Base-by-base conservation (phyloP, 2,113 vertebrate species). In the Scomber japonicus region DNA sequence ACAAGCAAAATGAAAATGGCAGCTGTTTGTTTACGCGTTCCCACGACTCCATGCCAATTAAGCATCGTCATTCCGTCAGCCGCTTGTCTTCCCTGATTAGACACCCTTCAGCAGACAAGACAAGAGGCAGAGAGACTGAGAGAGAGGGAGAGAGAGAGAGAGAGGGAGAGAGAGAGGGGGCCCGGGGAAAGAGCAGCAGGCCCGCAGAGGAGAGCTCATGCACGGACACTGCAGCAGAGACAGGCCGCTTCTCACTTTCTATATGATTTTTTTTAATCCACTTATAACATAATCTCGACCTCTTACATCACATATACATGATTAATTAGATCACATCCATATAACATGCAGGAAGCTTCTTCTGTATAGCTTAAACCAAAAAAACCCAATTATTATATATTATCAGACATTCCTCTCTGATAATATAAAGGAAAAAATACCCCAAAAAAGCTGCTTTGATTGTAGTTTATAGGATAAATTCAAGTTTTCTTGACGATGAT, bases 1-100 rank as follows among this genome's bases (percentile, higher is more conserved):
- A 91, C 79, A 76, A 91, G 90, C 88, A 84, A 93, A 91, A 92
- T 90, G 88, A 91, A 93, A 89, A 91, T 90, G 92, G 92, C 93
- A 94, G 94, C 94, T 95, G 94, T 95, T 95, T 96, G 94, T 96
- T 95, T 96, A 95, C 90, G 91, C 88, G 93, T 95, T 96, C 94
- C 94, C 95, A 95, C 94, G 93, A 95, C 92, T 94, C 90, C 65
- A 77, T 93, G 93, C 93, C 95, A 95, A 94, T 94, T 94, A 93
- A 82, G 88, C 90, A 68, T 91, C 90, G 91, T 93, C 90, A 88
- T 84, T 91, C 91, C 82, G 84, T 94, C 92, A 91, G 91, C 91
- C 91, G 91, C 93, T 93, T 94, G 94, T 95, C 94, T 89, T 82
- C 82, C 86, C 93, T 93, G 91, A 95, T 95, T 95, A 95, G 89